phyloP scores from a whole-genome alignment of 2,888 invertebrate genomes.

The Arctia plantaginis region DNA sequence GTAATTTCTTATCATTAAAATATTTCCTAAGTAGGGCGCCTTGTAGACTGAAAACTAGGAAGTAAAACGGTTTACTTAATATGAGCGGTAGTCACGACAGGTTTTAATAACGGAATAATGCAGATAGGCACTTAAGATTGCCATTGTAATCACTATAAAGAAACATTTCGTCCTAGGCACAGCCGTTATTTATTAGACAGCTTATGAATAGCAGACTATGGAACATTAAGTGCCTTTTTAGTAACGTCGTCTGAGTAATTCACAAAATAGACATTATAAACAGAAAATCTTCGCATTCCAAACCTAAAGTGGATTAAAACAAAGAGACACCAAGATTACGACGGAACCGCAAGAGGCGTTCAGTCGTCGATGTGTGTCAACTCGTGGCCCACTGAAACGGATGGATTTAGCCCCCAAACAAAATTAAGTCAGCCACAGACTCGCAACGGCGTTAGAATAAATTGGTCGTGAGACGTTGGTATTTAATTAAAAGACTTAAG shows the following conservation, averaged over 20 bases:
- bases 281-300: conserved; percentile 25
- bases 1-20: conserved; percentile 48
- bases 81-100: conserved; percentile 60
- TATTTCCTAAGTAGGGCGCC: conserved; percentile 48
- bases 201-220: no score
- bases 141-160: conserved; percentile 34
- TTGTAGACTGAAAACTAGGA: conserved; percentile 48
- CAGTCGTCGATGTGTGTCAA: conserved; percentile 37
- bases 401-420: conserved; percentile 41
- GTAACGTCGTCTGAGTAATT: conserved; percentile 13
- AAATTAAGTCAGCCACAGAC: conserved; percentile 43
- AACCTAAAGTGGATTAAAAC: conserved; percentile 35
- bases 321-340: conserved; percentile 42
- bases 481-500: conserved; percentile 37
- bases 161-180: conserved; percentile 30
- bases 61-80: conserved; percentile 53
- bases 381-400: conserved; percentile 40
- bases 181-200: conserved; percentile 26
- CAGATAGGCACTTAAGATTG: conserved; percentile 44
- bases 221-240: conserved; percentile 13
- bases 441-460: conserved; percentile 25
- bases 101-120: conserved; percentile 48
- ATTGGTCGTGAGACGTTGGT: conserved; percentile 34
- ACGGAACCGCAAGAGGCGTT: conserved; percentile 36
- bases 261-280: conserved; percentile 16